A percentile compares a stretch with the other conserved stretches of the same genome.
Conservation (phyloP, 2,888 invertebrate species). For the Aspidiotus destructor region DNA sequence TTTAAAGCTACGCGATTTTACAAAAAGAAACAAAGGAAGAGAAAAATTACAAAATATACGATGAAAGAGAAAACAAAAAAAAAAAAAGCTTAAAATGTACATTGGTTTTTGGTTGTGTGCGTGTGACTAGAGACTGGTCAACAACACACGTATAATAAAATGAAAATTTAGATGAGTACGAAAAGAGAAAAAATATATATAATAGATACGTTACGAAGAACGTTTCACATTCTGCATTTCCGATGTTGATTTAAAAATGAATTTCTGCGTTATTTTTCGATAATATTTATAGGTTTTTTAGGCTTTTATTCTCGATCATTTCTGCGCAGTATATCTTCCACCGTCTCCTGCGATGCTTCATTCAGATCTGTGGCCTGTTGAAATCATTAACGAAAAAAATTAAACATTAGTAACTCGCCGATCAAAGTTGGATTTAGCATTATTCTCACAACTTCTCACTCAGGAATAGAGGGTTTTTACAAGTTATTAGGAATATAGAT, state of each 20-base stretch:
- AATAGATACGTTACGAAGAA: slow-evolving; percentile 13
- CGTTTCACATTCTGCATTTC: not conserved
- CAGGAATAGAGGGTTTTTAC: too few species aligned
- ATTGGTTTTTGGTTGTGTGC: slow-evolving; percentile 28
- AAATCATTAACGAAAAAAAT: not conserved
- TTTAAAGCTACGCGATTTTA: slow-evolving; percentile 17
- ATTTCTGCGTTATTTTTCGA: not conserved
- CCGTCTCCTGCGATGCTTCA: slow-evolving; percentile 86
- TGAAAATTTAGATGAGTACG: slow-evolving; percentile 16
- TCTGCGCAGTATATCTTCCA: slow-evolving; percentile 86
- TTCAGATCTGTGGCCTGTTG: slow-evolving; percentile 79
- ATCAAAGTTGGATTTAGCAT: too few species aligned
- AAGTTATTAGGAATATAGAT: too few species aligned
- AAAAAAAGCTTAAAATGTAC: slow-evolving; percentile 11
- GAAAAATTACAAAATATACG: slow-evolving; percentile 3
- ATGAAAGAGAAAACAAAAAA: slow-evolving; percentile 8
- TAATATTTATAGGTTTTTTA: slow-evolving; percentile 16
- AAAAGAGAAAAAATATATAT: slow-evolving; percentile 8
- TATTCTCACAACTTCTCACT: too few species aligned
- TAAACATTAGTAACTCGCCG: not conserved
- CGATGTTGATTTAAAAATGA: not conserved
- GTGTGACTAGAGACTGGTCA: slow-evolving; percentile 26
- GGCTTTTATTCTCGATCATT: slow-evolving; percentile 73
- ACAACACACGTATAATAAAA: slow-evolving; percentile 27
- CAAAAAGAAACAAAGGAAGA: slow-evolving; percentile 7